Evolutionary conservation across 2,113 vertebrate species (phyloP).

Genomic region (Blennius ocellaris): DNA sequence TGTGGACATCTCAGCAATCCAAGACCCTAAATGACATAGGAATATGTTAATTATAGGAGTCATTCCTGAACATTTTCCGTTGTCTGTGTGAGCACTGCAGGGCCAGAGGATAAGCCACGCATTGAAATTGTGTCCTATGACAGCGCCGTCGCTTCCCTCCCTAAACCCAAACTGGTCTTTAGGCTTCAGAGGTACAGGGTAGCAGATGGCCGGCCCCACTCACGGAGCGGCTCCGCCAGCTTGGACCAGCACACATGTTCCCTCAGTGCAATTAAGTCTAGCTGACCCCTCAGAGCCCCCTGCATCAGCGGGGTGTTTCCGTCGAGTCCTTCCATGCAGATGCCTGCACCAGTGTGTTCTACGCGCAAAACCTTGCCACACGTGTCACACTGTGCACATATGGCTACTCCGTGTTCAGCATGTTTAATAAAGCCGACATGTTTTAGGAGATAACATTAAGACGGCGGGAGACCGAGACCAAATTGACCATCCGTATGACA

Average conservation of each 20-base stretch:
- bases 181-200: conserved; percentile 56
- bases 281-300: conserved; percentile 77
- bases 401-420: conserved; percentile 73
- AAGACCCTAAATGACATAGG: too few relatives aligned
- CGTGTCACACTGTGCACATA: conserved; percentile 76
- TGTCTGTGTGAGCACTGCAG: conserved; percentile 5
- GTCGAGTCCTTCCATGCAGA: conserved; percentile 72
- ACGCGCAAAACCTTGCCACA: conserved; percentile 48
- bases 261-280: conserved; percentile 80
- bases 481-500: conserved; percentile 62
- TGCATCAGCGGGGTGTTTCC: conserved; percentile 75
- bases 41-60: too few relatives aligned
- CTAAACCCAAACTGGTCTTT: conserved; percentile 58
- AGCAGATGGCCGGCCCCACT: conserved; percentile 76
- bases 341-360: conserved; percentile 58
- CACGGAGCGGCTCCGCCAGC: conserved; percentile 59
- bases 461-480: conserved; percentile 58
- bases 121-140: conserved; percentile 39
- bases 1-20: background rate
- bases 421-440: conserved; percentile 66
- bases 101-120: conserved; percentile 3
- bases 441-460: conserved; percentile 58
- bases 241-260: conserved; percentile 75
- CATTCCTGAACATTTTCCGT: background rate
- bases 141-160: conserved; percentile 41